Evolutionary conservation across 2,113 vertebrate genomes (phyloP).

Genomic region (Gasterosteus aculeatus): DNA sequence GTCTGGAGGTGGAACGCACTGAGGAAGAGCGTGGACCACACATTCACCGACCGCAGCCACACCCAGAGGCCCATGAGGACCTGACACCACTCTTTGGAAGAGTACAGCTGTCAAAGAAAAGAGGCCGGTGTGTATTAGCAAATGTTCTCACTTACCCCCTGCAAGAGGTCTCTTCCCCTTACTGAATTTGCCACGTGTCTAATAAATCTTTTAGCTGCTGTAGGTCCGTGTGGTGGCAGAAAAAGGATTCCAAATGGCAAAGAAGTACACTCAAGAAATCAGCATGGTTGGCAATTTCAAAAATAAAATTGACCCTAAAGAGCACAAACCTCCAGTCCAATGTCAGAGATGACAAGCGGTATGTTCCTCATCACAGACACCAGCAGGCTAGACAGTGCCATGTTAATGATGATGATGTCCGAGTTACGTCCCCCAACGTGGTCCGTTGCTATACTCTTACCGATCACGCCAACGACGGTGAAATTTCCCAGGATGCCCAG

Average conservation of each 20-base stretch:
- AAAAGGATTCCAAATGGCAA: background rate
- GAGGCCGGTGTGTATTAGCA: background rate
- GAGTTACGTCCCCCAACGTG: constrained; percentile 66
- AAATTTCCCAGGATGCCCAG: constrained; percentile 79
- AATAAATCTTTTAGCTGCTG: background rate
- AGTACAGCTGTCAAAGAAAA: constrained; percentile 66
- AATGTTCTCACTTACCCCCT: background rate
- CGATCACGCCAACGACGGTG: constrained; percentile 74
- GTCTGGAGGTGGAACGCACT: constrained; percentile 83
- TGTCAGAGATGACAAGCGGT: constrained; percentile 76
- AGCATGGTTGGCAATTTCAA: background rate
- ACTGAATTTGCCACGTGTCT: background rate
- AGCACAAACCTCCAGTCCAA: constrained; percentile 72
- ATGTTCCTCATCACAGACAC: constrained; percentile 79
- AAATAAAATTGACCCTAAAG: background rate
- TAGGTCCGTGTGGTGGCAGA: background rate
- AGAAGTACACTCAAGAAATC: background rate
- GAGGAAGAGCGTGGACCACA: constrained; percentile 84
- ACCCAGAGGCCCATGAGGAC: constrained; percentile 85
- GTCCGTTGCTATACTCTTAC: constrained; percentile 66
- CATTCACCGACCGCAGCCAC: constrained; percentile 82
- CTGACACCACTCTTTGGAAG: constrained; percentile 74
- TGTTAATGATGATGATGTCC: constrained; percentile 83
- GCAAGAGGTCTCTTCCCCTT: background rate
- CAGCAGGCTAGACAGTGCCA: constrained; percentile 81